Evolutionary conservation across 2,888 invertebrate species (phyloP).

Genomic region (Watsonalla binaria): DNA sequence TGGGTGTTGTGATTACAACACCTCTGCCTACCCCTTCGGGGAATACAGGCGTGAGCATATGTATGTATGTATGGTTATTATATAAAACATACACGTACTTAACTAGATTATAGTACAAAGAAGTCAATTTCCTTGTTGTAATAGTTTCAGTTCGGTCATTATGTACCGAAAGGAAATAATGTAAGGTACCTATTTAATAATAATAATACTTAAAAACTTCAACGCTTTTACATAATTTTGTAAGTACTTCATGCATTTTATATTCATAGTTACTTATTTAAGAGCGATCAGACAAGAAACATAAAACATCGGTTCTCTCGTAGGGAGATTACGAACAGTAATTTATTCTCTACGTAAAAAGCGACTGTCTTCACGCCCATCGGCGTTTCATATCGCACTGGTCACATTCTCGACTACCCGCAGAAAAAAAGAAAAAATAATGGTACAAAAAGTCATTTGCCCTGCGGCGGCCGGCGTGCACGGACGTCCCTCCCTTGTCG

Average conservation of each 20-base stretch:
- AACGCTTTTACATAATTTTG: too few species aligned
- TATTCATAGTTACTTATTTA: background rate
- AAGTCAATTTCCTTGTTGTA: too few species aligned
- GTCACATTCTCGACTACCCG: constrained; percentile 66
- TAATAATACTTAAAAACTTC: too few species aligned
- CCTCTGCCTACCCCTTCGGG: too few species aligned
- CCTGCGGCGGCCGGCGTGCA: constrained; percentile 45
- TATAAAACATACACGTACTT: too few species aligned
- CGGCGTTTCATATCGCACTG: constrained; percentile 60
- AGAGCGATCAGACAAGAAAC: background rate
- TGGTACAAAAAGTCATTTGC: constrained; percentile 37
- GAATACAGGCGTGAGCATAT: too few species aligned
- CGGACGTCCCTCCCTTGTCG: constrained; percentile 55
- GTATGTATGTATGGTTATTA: too few species aligned
- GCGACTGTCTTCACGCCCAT: constrained; percentile 45
- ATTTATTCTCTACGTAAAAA: constrained; percentile 40
- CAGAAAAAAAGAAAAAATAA: constrained; percentile 29
- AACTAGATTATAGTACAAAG: too few species aligned
- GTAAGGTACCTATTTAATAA: too few species aligned
- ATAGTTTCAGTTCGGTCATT: too few species aligned
- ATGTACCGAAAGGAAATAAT: too few species aligned
- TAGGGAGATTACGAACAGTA: constrained; percentile 31
- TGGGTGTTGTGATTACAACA: too few species aligned
- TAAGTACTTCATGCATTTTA: background rate
- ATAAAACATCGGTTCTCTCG: constrained; percentile 10